Evolutionary conservation across 2,888 invertebrate genomes (phyloP).

Genomic region (Hyppa rectilinea): DNA sequence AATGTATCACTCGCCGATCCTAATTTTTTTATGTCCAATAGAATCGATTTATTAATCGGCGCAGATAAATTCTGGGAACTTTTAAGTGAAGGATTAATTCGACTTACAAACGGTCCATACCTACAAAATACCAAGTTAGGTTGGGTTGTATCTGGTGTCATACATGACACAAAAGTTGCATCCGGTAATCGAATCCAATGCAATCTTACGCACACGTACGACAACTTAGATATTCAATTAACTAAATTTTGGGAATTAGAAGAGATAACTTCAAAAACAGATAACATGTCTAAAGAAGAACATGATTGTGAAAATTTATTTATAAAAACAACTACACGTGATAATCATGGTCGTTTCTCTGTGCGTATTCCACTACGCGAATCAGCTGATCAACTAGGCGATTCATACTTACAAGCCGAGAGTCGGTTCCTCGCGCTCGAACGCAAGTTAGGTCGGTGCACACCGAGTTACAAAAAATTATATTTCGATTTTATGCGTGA

Average conservation of each 20-base stretch:
- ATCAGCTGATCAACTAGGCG: conserved; percentile 12
- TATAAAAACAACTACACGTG: conserved; percentile 2
- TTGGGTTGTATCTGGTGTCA: conserved; percentile 8
- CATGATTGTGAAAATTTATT: conserved; percentile 5
- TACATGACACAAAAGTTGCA: not conserved
- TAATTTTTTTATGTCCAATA: not conserved
- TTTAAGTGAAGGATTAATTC: conserved; percentile 2
- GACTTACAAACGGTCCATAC: not conserved
- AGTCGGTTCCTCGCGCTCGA: conserved; percentile 20
- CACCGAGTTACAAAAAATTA: conserved; percentile 9
- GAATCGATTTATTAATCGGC: not conserved
- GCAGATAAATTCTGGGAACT: not conserved
- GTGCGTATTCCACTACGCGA: conserved; percentile 1
- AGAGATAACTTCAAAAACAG: not conserved
- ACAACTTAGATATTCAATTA: conserved; percentile 5
- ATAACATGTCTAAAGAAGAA: not conserved
- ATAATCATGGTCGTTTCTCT: conserved; percentile 10
- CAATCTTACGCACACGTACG: conserved; percentile 3
- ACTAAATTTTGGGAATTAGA: conserved; percentile 3
- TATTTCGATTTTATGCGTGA: conserved; percentile 11
- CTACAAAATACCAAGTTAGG: not conserved
- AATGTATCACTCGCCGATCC: not conserved
- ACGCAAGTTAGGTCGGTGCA: conserved; percentile 10
- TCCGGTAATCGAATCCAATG: conserved; percentile 6
- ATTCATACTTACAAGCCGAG: conserved; percentile 15